phyloP scores from a whole-genome alignment of 1,140 invertebrate genomes.

The Sycobia sp. region DNA sequence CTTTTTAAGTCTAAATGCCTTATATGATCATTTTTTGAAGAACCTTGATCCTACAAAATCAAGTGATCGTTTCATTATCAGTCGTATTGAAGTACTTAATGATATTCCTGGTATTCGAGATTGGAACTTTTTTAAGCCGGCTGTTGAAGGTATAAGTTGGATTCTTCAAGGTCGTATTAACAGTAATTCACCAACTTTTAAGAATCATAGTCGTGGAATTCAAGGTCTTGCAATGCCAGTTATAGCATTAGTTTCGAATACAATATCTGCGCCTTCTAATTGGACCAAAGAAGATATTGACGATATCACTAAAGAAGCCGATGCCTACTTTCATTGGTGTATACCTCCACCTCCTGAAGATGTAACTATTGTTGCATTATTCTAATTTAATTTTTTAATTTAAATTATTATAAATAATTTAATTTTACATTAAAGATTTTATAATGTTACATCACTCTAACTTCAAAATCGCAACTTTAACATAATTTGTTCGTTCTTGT shows the following conservation, averaged over 20 bases:
- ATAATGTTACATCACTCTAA: no score
- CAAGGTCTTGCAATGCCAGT: constrained; percentile 52
- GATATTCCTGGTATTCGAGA: constrained; percentile 46
- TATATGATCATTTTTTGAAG: constrained; percentile 40
- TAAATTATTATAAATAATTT: neutral
- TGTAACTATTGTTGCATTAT: no score
- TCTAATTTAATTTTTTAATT: neutral
- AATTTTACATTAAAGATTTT: neutral
- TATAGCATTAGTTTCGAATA: constrained; percentile 41
- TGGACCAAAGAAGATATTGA: constrained; percentile 43
- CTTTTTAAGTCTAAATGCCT: constrained; percentile 38
- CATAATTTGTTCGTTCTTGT: no score
- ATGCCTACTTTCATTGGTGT: constrained; percentile 52
- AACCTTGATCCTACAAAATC: constrained; percentile 44
- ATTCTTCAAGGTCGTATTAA: constrained; percentile 47
- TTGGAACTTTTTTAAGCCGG: constrained; percentile 51
- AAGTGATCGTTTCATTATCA: constrained; percentile 51
- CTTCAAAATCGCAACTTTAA: no score
- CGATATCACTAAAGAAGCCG: constrained; percentile 42
- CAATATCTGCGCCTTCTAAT: constrained; percentile 39
- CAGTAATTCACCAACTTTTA: constrained; percentile 44
- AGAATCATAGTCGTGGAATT: constrained; percentile 43
- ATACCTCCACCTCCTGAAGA: constrained; percentile 35
- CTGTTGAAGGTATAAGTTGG: constrained; percentile 46
- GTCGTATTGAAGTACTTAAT: constrained; percentile 41